Evolutionary conservation across 2,888 invertebrate species (phyloP), one percentile per base, ranked within the genome.

Genomic region (Apamea epomidion): DNA sequence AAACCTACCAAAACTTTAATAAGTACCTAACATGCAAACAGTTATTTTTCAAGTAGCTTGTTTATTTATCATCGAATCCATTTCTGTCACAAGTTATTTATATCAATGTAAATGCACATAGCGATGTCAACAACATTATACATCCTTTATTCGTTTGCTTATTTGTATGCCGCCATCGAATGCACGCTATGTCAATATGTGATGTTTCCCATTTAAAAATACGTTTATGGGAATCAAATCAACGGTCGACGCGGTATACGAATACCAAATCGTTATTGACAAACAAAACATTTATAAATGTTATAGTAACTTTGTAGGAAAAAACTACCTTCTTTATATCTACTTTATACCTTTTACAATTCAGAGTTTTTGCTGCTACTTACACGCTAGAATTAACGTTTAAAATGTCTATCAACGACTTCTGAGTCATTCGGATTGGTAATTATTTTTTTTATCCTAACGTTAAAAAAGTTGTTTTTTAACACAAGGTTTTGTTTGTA

Each of bases 111-210:
- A 87, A 87, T 82, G 62, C 54, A 75, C 75, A 65, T 67, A 58
- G 70, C 58, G 62, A 71, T 80, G 82, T 68, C 86, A 82, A 72
- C 67, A 65, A 84, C 42, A 72, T 78, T 60, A 74, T 78, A 73
- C 64, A 78, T 80, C 85, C 90, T 91, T 92, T 92, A 92, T 90
- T 77, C 82, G 65, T 62, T 75, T 18, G 69, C 82, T 87, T 70
- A 87, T 92, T 91, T 87, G 91, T 91, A 92, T 92, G 89, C 92
- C 48, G 69, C 72, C 68, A 76, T 85, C 76, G 79, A 80, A 87
- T 82, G 89, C 37, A 86, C 82, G 76, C 80, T 71, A 67, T 71
- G 75, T 75, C 83, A 76, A 72, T 82, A 65, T 76, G 72, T 74
- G 45, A 85, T 42, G 69, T 69, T 88, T 78, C 58, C 70, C 75